phyloP scores from a whole-genome alignment of 2,888 invertebrate species.

The Epinotia nisella region DNA sequence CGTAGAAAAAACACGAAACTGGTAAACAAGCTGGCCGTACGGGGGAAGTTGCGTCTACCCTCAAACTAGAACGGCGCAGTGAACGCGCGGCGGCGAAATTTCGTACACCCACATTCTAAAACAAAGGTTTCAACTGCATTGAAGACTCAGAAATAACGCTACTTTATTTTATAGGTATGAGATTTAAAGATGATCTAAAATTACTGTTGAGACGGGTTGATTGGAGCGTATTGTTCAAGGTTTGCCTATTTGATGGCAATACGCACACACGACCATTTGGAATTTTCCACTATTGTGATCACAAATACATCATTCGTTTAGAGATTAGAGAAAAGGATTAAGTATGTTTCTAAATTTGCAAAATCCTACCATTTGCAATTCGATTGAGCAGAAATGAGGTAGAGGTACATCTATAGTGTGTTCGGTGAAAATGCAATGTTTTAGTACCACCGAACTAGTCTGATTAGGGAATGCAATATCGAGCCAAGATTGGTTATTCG shows the following conservation, averaged over 20 bases:
- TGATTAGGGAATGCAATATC: too few relatives aligned
- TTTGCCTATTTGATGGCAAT: too few relatives aligned
- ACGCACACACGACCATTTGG: not conserved
- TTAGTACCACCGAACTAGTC: too few relatives aligned
- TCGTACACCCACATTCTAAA: conserved; percentile 29
- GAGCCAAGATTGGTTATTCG: too few relatives aligned
- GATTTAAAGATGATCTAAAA: not conserved
- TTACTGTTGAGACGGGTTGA: not conserved
- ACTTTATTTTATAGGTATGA: not conserved
- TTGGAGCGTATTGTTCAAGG: not conserved
- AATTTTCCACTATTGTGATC: not conserved
- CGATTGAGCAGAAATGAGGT: too few relatives aligned
- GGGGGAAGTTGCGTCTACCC: conserved; percentile 27
- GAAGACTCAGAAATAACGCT: not conserved
- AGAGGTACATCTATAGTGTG: too few relatives aligned
- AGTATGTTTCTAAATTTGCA: too few relatives aligned
- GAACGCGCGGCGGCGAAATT: not conserved
- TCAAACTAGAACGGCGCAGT: not conserved
- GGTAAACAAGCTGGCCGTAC: conserved; percentile 19
- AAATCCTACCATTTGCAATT: too few relatives aligned
- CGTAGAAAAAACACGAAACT: conserved; percentile 34
- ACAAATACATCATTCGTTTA: too few relatives aligned
- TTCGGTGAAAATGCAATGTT: too few relatives aligned
- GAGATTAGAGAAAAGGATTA: not conserved
- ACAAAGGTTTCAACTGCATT: not conserved